Percentiles rank a stretch among this genome's conserved stretches.
Evolutionary conservation across 2,797 vertebrate genomes (phyloP).

Genomic region (Kryptolebias ocellatus): DNA sequence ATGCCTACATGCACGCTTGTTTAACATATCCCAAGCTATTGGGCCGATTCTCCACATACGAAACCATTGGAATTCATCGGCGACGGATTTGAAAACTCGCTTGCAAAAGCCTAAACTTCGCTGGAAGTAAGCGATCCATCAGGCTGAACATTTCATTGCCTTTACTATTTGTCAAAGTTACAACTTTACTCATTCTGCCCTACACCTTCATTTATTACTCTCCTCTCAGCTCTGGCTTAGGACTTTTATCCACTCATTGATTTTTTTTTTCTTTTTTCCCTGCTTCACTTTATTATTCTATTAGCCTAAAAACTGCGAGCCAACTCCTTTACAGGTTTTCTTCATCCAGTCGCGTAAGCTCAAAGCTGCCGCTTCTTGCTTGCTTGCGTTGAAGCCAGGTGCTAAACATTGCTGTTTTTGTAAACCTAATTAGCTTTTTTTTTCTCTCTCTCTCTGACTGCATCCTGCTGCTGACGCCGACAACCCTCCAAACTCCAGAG

Average conservation of each 20-base stretch:
- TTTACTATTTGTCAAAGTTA: constrained; percentile 55
- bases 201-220: constrained; percentile 43
- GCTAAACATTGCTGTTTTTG: background rate
- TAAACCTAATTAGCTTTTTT: constrained; percentile 9
- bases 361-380: constrained; percentile 16
- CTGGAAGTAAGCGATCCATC: constrained; percentile 48
- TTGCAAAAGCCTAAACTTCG: constrained; percentile 19
- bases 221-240: constrained; percentile 42
- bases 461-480: constrained; percentile 14
- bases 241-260: constrained; percentile 39
- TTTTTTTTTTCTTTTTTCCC: constrained; percentile 6
- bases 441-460: background rate
- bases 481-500: background rate
- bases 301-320: constrained; percentile 32
- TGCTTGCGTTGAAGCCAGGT: constrained; percentile 4
- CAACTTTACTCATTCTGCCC: constrained; percentile 36
- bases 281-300: constrained; percentile 32
- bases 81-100: constrained; percentile 28
- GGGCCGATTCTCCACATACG: constrained; percentile 4
- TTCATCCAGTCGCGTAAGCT: constrained; percentile 5
- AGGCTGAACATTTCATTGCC: constrained; percentile 40
- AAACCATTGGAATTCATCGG: constrained; percentile 12
- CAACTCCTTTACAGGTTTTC: constrained; percentile 18
- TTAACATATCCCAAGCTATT: background rate
- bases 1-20: background rate